Evolutionary conservation across 2,797 vertebrate genomes (phyloP).

Genomic region (Hirundo rustica): DNA sequence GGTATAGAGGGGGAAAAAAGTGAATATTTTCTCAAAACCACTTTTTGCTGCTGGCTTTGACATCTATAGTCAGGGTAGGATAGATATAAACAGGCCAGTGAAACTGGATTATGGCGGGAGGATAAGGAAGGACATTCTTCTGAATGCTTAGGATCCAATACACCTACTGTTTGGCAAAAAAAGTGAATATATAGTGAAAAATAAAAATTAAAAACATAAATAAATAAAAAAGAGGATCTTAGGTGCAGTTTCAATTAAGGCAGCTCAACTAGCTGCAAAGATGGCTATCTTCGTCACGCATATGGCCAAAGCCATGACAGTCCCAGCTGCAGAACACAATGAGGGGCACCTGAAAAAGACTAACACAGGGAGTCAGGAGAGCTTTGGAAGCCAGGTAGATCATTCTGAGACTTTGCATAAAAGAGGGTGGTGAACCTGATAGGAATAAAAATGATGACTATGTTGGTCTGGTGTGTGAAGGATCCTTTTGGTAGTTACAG

Average conservation of each 20-base stretch:
- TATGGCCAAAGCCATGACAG: not conserved
- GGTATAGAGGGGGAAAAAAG: rapidly evolving
- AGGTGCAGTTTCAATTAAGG: not conserved
- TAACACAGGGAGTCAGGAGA: not conserved
- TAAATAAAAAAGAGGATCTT: not conserved
- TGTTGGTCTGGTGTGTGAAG: not conserved
- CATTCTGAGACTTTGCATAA: not conserved
- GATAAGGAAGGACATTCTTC: not conserved
- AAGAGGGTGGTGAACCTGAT: not conserved
- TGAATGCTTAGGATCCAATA: not conserved
- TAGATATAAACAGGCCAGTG: not conserved
- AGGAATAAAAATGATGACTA: not conserved
- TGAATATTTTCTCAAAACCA: not conserved
- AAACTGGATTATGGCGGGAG: not conserved
- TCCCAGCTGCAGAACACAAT: not conserved
- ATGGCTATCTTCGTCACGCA: not conserved
- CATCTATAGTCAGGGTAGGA: not conserved
- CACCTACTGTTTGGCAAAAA: not conserved
- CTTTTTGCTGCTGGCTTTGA: not conserved
- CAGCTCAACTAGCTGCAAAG: not conserved
- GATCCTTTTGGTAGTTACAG: not conserved
- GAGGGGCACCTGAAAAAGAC: not conserved
- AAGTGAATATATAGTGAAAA: not conserved
- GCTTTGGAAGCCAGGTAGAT: not conserved
- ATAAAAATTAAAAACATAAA: not conserved